Conservation (phyloP, 2,113 vertebrate genomes). For the Paramisgurnus dabryanus region DNA sequence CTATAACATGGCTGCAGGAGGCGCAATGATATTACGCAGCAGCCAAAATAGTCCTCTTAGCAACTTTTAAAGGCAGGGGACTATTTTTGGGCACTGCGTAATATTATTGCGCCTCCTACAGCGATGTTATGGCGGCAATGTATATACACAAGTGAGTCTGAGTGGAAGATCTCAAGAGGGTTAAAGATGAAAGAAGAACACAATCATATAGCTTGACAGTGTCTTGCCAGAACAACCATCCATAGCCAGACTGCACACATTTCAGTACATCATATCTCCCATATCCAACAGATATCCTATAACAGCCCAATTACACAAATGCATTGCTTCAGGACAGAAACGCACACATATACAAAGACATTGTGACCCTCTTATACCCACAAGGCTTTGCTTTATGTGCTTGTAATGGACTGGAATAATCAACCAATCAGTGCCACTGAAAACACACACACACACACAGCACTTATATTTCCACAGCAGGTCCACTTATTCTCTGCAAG, state of each 20-base stretch:
- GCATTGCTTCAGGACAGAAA: neutral
- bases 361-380: constrained; percentile 5
- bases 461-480: neutral
- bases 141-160: neutral
- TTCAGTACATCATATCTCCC: neutral
- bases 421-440: neutral
- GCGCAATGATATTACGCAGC: too few relatives aligned
- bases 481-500: neutral
- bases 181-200: neutral
- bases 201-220: neutral
- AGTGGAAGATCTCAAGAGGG: constrained; percentile 8
- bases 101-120: too few relatives aligned
- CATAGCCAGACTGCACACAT: neutral
- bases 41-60: too few relatives aligned
- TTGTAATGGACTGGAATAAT: constrained; percentile 31
- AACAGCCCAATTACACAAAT: constrained; percentile 51
- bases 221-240: neutral
- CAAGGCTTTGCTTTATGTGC: constrained; percentile 23
- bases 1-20: too few relatives aligned
- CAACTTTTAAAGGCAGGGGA: too few relatives aligned
- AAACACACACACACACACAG: constrained; percentile 31
- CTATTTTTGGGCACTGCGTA: too few relatives aligned
- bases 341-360: constrained; percentile 16
- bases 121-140: too few relatives aligned
- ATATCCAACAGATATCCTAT: constrained; percentile 35